These are phyloP conservation scores for Lithophane socia DNA, from an alignment of 2,888 invertebrate genomes.

Conservation along the genomic window DNA sequence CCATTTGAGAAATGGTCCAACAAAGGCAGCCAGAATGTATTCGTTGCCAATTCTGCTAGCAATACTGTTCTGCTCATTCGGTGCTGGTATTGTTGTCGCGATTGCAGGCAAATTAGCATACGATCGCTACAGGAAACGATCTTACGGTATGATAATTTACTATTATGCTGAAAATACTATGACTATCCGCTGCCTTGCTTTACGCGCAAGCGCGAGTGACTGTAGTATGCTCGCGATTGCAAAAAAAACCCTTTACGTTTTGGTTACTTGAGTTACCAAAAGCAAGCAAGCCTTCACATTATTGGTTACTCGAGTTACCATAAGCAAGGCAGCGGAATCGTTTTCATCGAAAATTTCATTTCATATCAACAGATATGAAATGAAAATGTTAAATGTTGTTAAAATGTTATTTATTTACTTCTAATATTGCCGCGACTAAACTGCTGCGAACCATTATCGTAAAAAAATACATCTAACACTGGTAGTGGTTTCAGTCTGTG, in stretches of 20 bases:
- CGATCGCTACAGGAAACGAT: conserved; percentile 40
- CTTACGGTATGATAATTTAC: conserved; percentile 42
- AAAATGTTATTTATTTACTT: background rate
- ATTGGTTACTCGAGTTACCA: no score
- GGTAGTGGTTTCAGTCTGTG: no score
- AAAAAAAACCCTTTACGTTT: no score
- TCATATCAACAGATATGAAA: no score
- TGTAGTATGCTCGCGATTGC: no score
- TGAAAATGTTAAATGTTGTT: no score
- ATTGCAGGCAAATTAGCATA: conserved; percentile 37
- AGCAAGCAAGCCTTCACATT: no score
- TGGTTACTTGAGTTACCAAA: no score
- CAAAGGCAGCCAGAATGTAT: background rate
- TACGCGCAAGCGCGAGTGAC: no score
- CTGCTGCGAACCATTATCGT: background rate
- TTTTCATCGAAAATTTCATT: no score
- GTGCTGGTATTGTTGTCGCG: conserved; percentile 41
- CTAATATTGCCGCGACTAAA: background rate
- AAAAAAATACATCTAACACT: background rate
- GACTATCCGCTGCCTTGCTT: no score
- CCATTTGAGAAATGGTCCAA: accelerated
- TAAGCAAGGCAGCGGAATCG: no score
- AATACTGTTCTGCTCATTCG: conserved; percentile 47
- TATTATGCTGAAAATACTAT: background rate
- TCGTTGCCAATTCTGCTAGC: conserved; percentile 17